Conservation (phyloP, 2,797 vertebrate species). For the Halcyon smyrnensis region DNA sequence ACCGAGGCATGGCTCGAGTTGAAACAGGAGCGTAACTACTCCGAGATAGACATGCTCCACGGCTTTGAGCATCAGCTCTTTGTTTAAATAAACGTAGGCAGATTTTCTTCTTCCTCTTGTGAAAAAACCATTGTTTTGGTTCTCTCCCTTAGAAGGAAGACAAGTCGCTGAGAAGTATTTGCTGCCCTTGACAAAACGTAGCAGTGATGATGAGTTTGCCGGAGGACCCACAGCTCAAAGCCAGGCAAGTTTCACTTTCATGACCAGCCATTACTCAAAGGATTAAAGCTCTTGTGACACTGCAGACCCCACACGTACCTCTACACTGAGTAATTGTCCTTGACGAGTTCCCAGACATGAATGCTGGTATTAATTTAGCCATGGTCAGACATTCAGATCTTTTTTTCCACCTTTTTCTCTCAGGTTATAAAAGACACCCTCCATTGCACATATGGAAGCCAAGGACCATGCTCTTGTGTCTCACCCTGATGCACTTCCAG, state of each 20-base stretch:
- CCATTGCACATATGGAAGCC: fast-evolving
- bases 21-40: not conserved
- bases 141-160: not conserved
- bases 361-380: not conserved
- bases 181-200: not conserved
- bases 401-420: not conserved
- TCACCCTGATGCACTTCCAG: not conserved
- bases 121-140: not conserved
- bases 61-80: not conserved
- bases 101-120: not conserved
- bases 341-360: not conserved
- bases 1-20: not conserved
- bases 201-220: not conserved
- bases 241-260: not conserved
- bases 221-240: not conserved
- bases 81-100: not conserved
- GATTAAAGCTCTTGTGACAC: not conserved
- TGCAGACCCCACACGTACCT: not conserved
- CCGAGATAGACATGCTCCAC: not conserved
- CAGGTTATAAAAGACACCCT: not conserved
- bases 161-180: not conserved
- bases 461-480: not conserved
- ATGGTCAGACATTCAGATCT: not conserved
- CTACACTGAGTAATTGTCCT: not conserved
- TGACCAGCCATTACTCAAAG: not conserved